phyloP scores from a whole-genome alignment of 2,113 vertebrate genomes.

The Pomatorhinus ruficollis region DNA sequence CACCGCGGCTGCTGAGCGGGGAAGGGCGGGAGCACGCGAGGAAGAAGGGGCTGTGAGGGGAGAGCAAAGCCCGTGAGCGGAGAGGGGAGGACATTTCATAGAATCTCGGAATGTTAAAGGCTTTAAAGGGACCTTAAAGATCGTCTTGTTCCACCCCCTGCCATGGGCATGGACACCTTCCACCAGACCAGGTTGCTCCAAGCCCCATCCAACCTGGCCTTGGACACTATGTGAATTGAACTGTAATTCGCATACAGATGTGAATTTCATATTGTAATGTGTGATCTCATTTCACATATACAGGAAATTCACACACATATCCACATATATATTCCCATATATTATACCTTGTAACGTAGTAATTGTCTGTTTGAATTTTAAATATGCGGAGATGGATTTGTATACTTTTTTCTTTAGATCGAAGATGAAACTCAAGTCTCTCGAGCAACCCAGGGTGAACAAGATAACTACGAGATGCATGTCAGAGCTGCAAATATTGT shows the following conservation, averaged over 20 bases:
- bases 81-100: background rate
- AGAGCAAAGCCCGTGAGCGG: background rate
- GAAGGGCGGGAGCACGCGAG: background rate
- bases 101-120: background rate
- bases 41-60: too few relatives aligned
- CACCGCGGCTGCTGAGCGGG: accelerated
- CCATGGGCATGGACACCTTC: background rate
- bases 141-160: background rate
- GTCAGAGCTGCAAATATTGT: constrained; percentile 97
- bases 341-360: background rate
- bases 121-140: background rate
- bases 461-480: constrained; percentile 98
- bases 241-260: background rate
- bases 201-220: background rate
- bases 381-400: background rate
- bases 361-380: background rate
- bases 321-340: background rate
- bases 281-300: background rate
- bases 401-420: constrained; percentile 73
- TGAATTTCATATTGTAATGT: background rate
- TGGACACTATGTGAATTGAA: background rate
- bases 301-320: background rate
- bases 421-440: constrained; percentile 98
- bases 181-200: background rate
- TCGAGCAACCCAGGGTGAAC: constrained; percentile 92